These are phyloP conservation scores for Dysdera silvatica DNA, from an alignment of 1,140 invertebrate species.

Conservation along the genomic window DNA sequence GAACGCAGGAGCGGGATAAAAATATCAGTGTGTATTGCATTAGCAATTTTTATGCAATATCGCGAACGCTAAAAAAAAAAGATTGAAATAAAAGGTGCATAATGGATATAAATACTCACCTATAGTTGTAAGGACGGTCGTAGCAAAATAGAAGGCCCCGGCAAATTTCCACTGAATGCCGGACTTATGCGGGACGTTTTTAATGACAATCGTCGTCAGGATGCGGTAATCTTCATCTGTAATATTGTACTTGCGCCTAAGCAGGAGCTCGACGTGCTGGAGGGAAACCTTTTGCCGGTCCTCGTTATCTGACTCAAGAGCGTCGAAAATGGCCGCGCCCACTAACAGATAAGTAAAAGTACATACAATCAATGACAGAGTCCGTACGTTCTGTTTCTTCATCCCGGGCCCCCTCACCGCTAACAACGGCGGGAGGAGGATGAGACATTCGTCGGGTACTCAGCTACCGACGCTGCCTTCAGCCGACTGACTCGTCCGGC, in stretches of 20 bases:
- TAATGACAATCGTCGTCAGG: slow-evolving; percentile 89
- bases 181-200: slow-evolving; percentile 93
- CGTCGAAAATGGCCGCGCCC: slow-evolving; percentile 97
- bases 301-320: slow-evolving; percentile 92
- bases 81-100: too few relatives aligned
- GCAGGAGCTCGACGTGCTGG: slow-evolving; percentile 51
- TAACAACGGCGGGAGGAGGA: too few relatives aligned
- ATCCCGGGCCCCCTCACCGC: too few relatives aligned
- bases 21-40: too few relatives aligned
- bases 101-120: too few relatives aligned
- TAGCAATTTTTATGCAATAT: too few relatives aligned
- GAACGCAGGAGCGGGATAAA: too few relatives aligned
- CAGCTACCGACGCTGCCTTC: too few relatives aligned
- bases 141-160: slow-evolving; percentile 97
- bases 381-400: slow-evolving; percentile 99
- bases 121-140: slow-evolving; percentile 95
- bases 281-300: slow-evolving; percentile 74
- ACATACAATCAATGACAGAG: slow-evolving; percentile 94
- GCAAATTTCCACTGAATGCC: slow-evolving; percentile 96
- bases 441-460: too few relatives aligned
- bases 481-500: too few relatives aligned
- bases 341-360: slow-evolving; percentile 98
- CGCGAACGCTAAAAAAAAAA: too few relatives aligned
- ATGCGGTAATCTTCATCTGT: slow-evolving; percentile 81
- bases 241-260: slow-evolving; percentile 88